These are phyloP conservation scores for Pelagia noctiluca DNA, from an alignment of 30 jellyfish, hydroid and myxozoan genomes.

Conservation along the genomic window DNA sequence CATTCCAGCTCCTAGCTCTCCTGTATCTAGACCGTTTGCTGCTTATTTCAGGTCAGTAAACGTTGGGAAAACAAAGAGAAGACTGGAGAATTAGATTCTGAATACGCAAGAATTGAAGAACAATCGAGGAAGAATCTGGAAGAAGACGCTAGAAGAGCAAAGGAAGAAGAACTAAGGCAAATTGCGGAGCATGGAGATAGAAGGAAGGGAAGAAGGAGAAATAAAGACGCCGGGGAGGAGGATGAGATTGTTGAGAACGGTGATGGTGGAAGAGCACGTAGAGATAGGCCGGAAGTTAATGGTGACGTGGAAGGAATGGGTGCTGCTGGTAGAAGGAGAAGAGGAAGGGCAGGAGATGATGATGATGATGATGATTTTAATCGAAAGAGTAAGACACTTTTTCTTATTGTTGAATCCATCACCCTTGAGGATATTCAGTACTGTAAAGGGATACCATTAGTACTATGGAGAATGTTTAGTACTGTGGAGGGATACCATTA, in stretches of 20 bases:
- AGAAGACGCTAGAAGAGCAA: not conserved
- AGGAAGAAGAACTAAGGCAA: conserved; percentile 13
- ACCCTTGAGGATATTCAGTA: too few relatives aligned
- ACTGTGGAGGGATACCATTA: too few relatives aligned
- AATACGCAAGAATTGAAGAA: conserved; percentile 44
- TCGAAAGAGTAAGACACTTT: not conserved
- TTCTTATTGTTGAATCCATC: too few relatives aligned
- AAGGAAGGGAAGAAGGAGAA: conserved; percentile 14
- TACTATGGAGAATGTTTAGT: too few relatives aligned
- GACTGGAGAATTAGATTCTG: conserved; percentile 52
- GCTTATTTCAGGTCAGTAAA: conserved; percentile 51
- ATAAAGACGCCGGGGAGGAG: conserved; percentile 22
- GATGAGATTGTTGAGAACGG: conserved; percentile 7
- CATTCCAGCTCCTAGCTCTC: not conserved
- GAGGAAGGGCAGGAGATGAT: conserved; percentile 39
- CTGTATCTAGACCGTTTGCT: not conserved
- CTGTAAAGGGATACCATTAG: too few relatives aligned
- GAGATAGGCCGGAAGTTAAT: not conserved
- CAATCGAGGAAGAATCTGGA: conserved; percentile 46
- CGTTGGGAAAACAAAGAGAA: conserved; percentile 50
- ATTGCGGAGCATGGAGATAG: conserved; percentile 15
- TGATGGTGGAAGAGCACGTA: conserved; percentile 27
- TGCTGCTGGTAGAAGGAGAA: conserved; percentile 43
- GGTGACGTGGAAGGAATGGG: conserved; percentile 53
- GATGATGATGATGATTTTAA: conserved; percentile 49